Base-by-base conservation (phyloP, 2,888 invertebrate species). In the Ryuthela nishihirai region DNA sequence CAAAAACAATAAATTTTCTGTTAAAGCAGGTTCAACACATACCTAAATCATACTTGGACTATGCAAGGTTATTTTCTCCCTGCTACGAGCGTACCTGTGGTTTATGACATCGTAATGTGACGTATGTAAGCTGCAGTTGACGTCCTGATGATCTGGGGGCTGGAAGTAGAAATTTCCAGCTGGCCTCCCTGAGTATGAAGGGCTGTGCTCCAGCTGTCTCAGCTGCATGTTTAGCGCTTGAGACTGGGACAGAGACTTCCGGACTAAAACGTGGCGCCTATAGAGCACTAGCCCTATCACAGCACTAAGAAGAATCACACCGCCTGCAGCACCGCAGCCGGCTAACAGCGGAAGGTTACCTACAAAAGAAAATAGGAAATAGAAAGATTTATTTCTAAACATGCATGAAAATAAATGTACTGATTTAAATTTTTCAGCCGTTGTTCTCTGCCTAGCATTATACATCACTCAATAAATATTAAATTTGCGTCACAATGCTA, bases 181-280 rank as follows among this genome's bases (percentile, higher is more conserved):
- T 17, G 55, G 53, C 6, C 65, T 62, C 7, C 56, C 64, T 7
- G 65, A 61, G 38, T 54, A 65, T n/a, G 66, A 65, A 7, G 68
- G 67, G 39, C 65, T 65, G 40, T 65, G 67, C 25, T 67, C 67
- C 38, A 67, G 43, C 25, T 67, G 67, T 12, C 68, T 45, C 32
- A 67, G 54, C 35, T 68, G 68, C 61, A 67, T 55, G 26, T 63
- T 62, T 23, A 65, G 46, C 20, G 47, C 42, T 29, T 64, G 65
- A 4, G 55, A 54, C 15, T 64, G 58, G 2, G 65, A 60, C 9
- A 54, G 52, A 9, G 62, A 54, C 17, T 48, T 45, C 9, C 62
- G 39, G 2, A 63, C 41, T 4, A 49, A 26, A 25, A 42, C 42
- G 18, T 54, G 60, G 3, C 63, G 46, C 23, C 52, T 46, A 36